Evolutionary conservation across 1,140 invertebrate species (phyloP), one percentile per base, ranked within the genome.

Genomic region (Pseudobourletiella spinata): DNA sequence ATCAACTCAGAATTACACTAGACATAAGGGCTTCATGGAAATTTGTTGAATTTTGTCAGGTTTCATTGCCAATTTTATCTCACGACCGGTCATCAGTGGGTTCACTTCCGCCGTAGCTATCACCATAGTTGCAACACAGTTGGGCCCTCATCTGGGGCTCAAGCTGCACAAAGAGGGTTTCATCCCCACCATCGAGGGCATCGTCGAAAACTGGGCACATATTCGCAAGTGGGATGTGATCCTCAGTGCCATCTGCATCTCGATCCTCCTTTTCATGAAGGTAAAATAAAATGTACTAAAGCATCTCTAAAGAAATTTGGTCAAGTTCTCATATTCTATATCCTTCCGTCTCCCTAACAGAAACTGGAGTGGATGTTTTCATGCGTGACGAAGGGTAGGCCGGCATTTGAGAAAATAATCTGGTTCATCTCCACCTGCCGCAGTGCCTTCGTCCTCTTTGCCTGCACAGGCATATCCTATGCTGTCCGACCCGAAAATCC

Each of bases 91-190:
- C 22, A 90, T 91, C 16, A 86, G 87, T 60, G 89, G 88, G 1
- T 95, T 95, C 76, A 93, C 89, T 0, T 89, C 88, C 16, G 90
- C 89, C 0, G 90, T 89, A 1, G 87, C 89, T 28, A 86, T 94
- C 59, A 91, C 90, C 51, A 92, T 93, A 44, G 87, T 77, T 3
- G 85, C 86, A 51, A 86, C 87, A 6, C 90, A 94, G 77, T 76
- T 92, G 24, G 93, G 89, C 74, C 84, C 86, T 70, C 80, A 89
- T 43, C 76, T 89, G 1, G 88, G 87, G 2, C 75, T 89, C 2
- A 78, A 78, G 44, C 82, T 85, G 62, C 73, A 79, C 0, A 82
- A 82, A 0, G 81, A 80, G 24, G 83, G 83, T 69, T 87, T 88
- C 69, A 63, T 86, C 2, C 77, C 84, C 62, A 78, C 80, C 4